Base-by-base conservation (phyloP, 2,797 vertebrate genomes). In the Sphenopsis melanotis region DNA sequence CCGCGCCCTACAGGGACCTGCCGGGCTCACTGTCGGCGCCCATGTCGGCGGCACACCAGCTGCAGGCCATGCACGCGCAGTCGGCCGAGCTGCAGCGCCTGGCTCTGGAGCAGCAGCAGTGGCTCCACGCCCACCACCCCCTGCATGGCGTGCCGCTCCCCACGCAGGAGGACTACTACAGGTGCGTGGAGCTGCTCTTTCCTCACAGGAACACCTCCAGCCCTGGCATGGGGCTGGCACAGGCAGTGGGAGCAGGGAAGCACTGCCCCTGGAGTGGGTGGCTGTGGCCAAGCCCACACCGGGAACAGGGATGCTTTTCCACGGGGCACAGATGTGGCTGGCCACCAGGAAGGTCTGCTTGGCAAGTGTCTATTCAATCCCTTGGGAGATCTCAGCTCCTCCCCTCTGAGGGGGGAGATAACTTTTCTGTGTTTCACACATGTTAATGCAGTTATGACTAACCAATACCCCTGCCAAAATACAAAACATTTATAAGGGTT, bases 41-140 rank as follows among this genome's bases (percentile, higher is more conserved):
- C 53, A 99, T 99, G 98, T 99, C 99, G 4, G 99, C 99, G 60
- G 99, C 99, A 16, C 99, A 99, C 91, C 99, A 99, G 98, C 99
- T 99, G 90, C 99, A 99, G 98, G 99, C 99, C 98, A 99, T 99
- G 99, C 99, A 99, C 65, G 99, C 99, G 21, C 99, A 99, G 98
- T 99, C 98, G 0, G 99, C 99, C 2, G 99, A 99, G 98, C 98
- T 99, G 98, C 99, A 99, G 98, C 99, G 99, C 98, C 98, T 99
- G 98, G 99, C 99, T n/a, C 98, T 99, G 97, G 99, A 99, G 92
- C 99, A 99, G 97, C 99, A 99, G 98, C 99, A 99, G 95, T 99
- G 99, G 98, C 98, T 99, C 15, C 98, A 98, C 0, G 97, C 98
- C 29, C 98, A 98, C 93, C 98, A 98, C 94, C 99, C 99, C 64